Evolutionary conservation across 2,888 invertebrate genomes (phyloP), one percentile per base, ranked within the genome.

Genomic region (Megastigmus dorsalis): DNA sequence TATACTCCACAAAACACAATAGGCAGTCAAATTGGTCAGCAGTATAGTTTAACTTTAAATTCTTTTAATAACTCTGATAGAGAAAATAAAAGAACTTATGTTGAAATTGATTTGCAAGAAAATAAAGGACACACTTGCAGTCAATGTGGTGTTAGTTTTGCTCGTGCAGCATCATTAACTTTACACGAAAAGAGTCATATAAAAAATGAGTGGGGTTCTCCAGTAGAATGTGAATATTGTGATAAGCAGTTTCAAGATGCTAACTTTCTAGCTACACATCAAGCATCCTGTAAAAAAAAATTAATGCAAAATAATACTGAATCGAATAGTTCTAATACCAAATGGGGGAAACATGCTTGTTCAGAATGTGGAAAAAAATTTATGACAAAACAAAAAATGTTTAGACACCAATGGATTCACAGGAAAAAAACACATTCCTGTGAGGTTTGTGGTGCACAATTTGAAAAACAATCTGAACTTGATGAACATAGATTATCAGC

Each of bases 321-420:
- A 13, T 81, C 83, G 43, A 82, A 82, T 15, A 55, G 72, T 10
- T 59, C 81, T 0, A 84, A 82, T 20, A 79, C 76, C 6, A 87
- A 86, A 74, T 84, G 84, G 83, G 86, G 87, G 2, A 89, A 89
- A 76, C 89, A 89, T 72, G 83, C 84, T 0, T 89, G 89, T 75
- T 79, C 84, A 1, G 87, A 88, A 41, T 89, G 89, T 71, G 86
- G 86, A 0, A 89, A 89, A 66, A 86, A 86, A 48, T 89, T 89
- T 71, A 85, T 88, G 0, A 89, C 89, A 0, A 89, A 89, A 75
- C 89, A 89, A 72, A 89, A 89, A 76, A 88, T 89, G 86, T 88
- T 87, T 66, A 80, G 89, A 10, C 89, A 89, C 73, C 87, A 88
- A 73, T 89, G 89, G 89, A 88, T 89, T 41, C 89, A 89, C 62